Base-by-base conservation (phyloP, 2,113 vertebrate genomes). In the Glaucomys volans region DNA sequence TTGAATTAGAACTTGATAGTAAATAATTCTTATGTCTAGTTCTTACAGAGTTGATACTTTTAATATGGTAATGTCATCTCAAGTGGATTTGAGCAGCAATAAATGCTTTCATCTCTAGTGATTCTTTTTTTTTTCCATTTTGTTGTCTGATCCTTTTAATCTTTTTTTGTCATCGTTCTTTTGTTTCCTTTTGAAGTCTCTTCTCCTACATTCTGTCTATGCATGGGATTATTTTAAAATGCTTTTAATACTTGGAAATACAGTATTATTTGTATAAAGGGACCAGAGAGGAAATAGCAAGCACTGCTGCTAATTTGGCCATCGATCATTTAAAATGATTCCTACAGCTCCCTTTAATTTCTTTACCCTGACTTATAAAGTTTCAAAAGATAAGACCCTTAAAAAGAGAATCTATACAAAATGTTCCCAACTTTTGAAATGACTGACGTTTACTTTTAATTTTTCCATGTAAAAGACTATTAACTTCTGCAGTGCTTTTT, bases 1-100 rank as follows among this genome's bases (percentile, higher is more conserved):
- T 81, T 44, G 80, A 72, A 52, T 76, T 96, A 66, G 40, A 91
- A 91, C 12, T 83, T 90, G 44, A n/a, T n/a, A 62, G 26, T 92
- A 37, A 89, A 20, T 79, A 90, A 67, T 72, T 92, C 17, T 8
- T 50, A 1, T 44, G 17, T 59, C 35, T 64, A 6, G 9, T 40
- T 69, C n/a, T 69, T 47, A 37, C 57, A 59, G 17, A 52, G 5
- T 47, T 90, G 32, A 40, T 69, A 40, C 79, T 91, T 82, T 59
- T 80, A 24, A 30, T 35, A 28, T 18, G 91, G 24, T 64, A 32
- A 80, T 30, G 71, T 5, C 26, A 75, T 66, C 35, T 69, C 32
- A 66, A 42, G 40, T 90, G 50, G 66, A 66, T 91, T 59, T 76
- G 12, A 72, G 90, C 12, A 79, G 24, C 22, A 75, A 2, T 54